Percentiles rank a stretch among this genome's conserved stretches.
These are phyloP conservation scores for Charanyca ferruginea DNA, from an alignment of 2,888 invertebrate species.

Conservation along the genomic window DNA sequence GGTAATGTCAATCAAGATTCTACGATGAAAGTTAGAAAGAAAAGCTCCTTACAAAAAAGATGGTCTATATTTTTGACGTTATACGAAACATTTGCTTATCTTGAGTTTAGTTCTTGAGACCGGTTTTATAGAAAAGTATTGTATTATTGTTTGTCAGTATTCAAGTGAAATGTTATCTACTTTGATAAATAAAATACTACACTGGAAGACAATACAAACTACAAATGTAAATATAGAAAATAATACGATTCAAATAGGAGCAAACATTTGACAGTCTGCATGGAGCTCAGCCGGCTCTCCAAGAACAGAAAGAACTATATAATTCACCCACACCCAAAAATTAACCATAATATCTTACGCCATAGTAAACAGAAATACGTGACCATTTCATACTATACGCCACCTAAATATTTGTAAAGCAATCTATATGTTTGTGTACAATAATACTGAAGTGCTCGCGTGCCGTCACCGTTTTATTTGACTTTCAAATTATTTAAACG, in stretches of 20 bases:
- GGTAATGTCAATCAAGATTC: slow-evolving; percentile 75
- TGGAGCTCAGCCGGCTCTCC: not conserved
- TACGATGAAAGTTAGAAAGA: slow-evolving; percentile 42
- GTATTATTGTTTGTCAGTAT: too few relatives aligned
- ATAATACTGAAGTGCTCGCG: slow-evolving; percentile 70
- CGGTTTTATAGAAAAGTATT: too few relatives aligned
- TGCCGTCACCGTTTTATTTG: slow-evolving; percentile 70
- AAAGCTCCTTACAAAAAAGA: slow-evolving; percentile 33
- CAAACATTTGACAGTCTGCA: not conserved
- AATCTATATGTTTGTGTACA: slow-evolving; percentile 71
- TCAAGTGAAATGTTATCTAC: too few relatives aligned
- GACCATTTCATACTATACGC: slow-evolving; percentile 66
- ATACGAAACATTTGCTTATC: not conserved
- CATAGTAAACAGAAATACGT: slow-evolving; percentile 60
- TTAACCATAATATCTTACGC: slow-evolving; percentile 54
- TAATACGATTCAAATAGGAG: not conserved
- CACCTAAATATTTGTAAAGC: slow-evolving; percentile 73
- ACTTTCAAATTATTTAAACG: slow-evolving; percentile 69
- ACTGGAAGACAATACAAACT: too few relatives aligned
- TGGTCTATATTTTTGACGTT: slow-evolving; percentile 35
- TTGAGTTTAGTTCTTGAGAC: not conserved
- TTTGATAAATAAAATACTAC: too few relatives aligned
- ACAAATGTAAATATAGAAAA: too few relatives aligned
- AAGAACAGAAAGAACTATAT: slow-evolving; percentile 14
- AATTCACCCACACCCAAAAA: slow-evolving; percentile 21